Percentiles rank a stretch among this genome's conserved stretches.
phyloP scores from a whole-genome alignment of 1,140 invertebrate species.

The Riptortus pedestris region DNA sequence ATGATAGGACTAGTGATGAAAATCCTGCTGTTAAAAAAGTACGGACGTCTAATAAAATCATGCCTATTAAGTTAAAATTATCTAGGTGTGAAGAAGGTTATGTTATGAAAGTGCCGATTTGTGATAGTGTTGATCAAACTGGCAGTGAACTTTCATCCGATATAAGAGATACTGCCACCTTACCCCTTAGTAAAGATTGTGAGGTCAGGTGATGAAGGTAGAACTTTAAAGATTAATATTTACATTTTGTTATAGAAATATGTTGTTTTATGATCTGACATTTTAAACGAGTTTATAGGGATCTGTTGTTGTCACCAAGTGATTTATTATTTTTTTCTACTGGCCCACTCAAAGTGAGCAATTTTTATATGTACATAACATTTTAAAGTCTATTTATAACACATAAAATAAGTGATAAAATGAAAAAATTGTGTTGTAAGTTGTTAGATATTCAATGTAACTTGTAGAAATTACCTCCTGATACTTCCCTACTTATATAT shows the following conservation, averaged over 20 bases:
- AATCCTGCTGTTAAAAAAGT: conserved; percentile 43
- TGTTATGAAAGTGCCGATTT: conserved; percentile 40
- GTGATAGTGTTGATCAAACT: conserved; percentile 25
- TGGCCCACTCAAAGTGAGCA: conserved; percentile 31
- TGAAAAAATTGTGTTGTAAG: conserved; percentile 31
- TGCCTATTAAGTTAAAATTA: conserved; percentile 71
- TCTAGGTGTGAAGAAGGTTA: conserved; percentile 63
- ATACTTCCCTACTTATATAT: conserved; percentile 23
- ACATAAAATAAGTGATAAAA: conserved; percentile 21
- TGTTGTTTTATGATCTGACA: conserved; percentile 26
- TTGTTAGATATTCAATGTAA: conserved; percentile 27
- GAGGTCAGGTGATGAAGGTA: conserved; percentile 62
- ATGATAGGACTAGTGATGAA: conserved; percentile 29
- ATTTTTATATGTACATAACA: conserved; percentile 26
- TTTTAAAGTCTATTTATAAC: conserved; percentile 23
- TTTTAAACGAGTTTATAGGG: conserved; percentile 17
- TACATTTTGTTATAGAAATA: conserved; percentile 25
- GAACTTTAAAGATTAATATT: conserved; percentile 6
- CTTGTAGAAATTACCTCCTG: conserved; percentile 22
- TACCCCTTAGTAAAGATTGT: conserved; percentile 63
- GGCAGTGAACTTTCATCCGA: conserved; percentile 17
- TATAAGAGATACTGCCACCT: conserved; percentile 36
- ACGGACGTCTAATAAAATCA: conserved; percentile 53
- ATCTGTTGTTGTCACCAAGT: conserved; percentile 33
- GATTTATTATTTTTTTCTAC: conserved; percentile 27